These are phyloP conservation scores for Hypena proboscidalis DNA, from an alignment of 2,888 invertebrate species.

Conservation along the genomic window DNA sequence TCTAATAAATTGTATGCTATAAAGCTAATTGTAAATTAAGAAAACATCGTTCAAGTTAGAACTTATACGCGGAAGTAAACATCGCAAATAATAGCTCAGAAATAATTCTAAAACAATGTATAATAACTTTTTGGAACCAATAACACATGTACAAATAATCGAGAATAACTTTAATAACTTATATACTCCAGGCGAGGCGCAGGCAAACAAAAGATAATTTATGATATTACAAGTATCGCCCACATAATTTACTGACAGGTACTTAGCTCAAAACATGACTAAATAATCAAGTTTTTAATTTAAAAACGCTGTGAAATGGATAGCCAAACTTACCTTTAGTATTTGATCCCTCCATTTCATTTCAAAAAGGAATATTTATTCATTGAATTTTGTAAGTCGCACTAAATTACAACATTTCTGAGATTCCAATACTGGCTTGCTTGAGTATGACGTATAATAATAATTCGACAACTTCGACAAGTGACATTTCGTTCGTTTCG, in stretches of 20 bases:
- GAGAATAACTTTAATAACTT: constrained; percentile 14
- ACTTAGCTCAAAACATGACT: constrained; percentile 53
- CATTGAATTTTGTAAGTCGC: constrained; percentile 45
- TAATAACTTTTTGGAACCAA: background rate
- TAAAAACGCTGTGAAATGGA: background rate
- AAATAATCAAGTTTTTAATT: constrained; percentile 20
- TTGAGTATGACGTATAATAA: constrained; percentile 44
- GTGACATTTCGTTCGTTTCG: no score
- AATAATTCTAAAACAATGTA: background rate
- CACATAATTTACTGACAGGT: constrained; percentile 70
- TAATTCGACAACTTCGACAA: no score
- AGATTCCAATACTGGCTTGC: constrained; percentile 39
- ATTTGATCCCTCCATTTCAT: constrained; percentile 76
- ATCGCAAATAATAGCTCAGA: constrained; percentile 6
- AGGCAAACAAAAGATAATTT: constrained; percentile 74
- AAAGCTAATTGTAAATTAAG: constrained; percentile 9
- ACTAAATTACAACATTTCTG: constrained; percentile 40
- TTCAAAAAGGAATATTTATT: constrained; percentile 53
- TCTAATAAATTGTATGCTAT: constrained; percentile 20
- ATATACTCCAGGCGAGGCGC: constrained; percentile 36
- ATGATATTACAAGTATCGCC: constrained; percentile 70
- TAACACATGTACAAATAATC: background rate
- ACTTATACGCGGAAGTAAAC: constrained; percentile 50
- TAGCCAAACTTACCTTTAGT: constrained; percentile 58
- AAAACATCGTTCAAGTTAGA: constrained; percentile 42